Percentiles rank a stretch among this genome's conserved stretches.
These are phyloP conservation scores for Accipiter virgatus DNA, from an alignment of 2,113 vertebrate species.

Conservation along the genomic window DNA sequence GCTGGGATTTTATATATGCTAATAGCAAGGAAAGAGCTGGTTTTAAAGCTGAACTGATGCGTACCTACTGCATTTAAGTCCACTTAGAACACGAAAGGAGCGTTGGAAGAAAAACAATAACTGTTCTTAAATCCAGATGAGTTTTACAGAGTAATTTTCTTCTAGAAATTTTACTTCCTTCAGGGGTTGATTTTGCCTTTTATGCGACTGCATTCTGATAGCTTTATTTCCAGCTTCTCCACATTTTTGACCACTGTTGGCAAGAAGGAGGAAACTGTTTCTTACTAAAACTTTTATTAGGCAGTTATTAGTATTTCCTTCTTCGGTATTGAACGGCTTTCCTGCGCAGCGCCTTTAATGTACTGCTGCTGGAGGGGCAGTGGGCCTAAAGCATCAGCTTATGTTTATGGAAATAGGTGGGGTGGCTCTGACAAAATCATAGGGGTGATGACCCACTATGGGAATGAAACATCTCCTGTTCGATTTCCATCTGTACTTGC, in stretches of 20 bases:
- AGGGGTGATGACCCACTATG: background rate
- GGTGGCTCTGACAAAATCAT: background rate
- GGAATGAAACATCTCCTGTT: background rate
- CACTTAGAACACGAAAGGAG: background rate
- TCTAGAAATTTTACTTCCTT: slow-evolving; percentile 21
- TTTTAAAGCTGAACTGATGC: background rate
- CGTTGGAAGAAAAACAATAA: background rate
- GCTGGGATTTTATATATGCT: background rate
- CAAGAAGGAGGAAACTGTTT: slow-evolving; percentile 17
- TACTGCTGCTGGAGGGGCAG: background rate
- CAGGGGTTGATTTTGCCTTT: slow-evolving; percentile 21
- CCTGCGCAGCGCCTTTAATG: background rate
- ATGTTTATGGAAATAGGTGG: background rate
- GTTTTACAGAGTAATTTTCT: slow-evolving; percentile 40
- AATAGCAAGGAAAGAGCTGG: background rate
- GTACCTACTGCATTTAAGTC: background rate
- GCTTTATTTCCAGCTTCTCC: slow-evolving; percentile 37
- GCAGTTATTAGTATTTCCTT: slow-evolving; percentile 31
- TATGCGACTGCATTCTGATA: background rate
- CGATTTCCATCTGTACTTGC: background rate
- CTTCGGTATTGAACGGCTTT: background rate
- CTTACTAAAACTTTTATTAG: slow-evolving; percentile 47
- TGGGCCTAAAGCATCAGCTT: background rate
- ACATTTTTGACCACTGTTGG: background rate
- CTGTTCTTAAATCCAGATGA: slow-evolving; percentile 20